Percentiles rank a stretch among this genome's conserved stretches.
These are phyloP conservation scores for Dipus sagitta DNA, from an alignment of 2,797 vertebrate species.

Conservation along the genomic window DNA sequence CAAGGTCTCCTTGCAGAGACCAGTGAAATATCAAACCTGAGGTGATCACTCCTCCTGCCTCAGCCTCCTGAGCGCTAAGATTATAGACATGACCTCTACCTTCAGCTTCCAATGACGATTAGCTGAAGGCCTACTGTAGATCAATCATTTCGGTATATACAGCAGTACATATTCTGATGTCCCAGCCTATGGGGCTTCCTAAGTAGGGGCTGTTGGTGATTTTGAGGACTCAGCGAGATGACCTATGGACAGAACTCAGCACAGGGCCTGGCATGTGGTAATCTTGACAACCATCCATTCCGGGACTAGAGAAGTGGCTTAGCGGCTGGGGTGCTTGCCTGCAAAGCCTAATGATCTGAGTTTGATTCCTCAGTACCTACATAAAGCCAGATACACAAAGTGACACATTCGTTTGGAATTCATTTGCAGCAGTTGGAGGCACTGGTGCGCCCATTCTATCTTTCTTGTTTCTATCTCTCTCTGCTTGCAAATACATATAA, in stretches of 20 bases:
- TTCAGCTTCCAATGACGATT: neutral
- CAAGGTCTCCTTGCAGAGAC: too few relatives aligned
- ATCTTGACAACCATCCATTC: neutral
- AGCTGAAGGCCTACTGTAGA: neutral
- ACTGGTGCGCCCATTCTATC: too few relatives aligned
- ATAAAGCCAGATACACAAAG: too few relatives aligned
- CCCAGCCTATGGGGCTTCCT: neutral
- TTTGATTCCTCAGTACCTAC: too few relatives aligned
- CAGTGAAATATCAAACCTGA: neutral
- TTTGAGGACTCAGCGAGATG: neutral
- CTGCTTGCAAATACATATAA: too few relatives aligned
- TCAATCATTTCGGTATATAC: neutral
- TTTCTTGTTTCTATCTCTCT: too few relatives aligned
- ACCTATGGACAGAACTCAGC: neutral
- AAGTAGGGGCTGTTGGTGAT: neutral
- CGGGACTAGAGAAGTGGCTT: too few relatives aligned
- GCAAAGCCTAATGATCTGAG: too few relatives aligned
- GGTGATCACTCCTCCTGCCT: neutral
- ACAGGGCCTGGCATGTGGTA: neutral
- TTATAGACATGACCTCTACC: too few relatives aligned
- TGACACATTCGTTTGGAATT: too few relatives aligned
- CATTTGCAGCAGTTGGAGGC: too few relatives aligned
- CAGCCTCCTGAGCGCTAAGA: neutral
- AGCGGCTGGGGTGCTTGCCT: too few relatives aligned
- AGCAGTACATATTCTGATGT: neutral